Conservation (phyloP, 2,888 invertebrate species). For the Drosophila siamana region DNA sequence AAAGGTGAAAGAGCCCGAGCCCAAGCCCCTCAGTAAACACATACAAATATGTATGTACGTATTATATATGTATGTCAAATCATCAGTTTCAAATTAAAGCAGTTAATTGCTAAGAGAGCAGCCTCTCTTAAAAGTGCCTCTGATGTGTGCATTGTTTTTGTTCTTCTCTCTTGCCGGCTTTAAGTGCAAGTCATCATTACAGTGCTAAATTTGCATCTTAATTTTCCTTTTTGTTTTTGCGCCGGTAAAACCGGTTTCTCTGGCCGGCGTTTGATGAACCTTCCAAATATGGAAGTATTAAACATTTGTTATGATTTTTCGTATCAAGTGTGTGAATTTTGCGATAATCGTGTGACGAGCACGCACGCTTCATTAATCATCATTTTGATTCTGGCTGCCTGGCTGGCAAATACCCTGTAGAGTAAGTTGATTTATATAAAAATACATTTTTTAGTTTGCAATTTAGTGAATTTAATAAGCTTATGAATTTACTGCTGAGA, state of each 20-base stretch:
- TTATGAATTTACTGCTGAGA: too few species aligned
- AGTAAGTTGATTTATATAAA: too few species aligned
- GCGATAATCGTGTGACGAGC: neutral
- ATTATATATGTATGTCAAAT: too few species aligned
- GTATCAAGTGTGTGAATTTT: slow-evolving; percentile 1
- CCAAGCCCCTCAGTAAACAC: neutral
- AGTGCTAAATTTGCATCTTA: neutral
- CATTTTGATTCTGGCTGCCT: neutral
- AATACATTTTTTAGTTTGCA: too few species aligned
- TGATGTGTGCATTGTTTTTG: too few species aligned
- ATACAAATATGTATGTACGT: neutral
- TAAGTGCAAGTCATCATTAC: neutral
- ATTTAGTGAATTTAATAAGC: too few species aligned
- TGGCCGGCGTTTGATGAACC: neutral
- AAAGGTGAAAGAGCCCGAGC: neutral
- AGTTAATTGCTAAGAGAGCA: neutral
- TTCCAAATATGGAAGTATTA: neutral
- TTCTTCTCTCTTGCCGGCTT: neutral
- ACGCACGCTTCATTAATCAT: neutral
- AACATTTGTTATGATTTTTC: neutral
- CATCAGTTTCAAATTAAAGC: too few species aligned
- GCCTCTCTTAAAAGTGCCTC: neutral
- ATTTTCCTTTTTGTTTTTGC: neutral
- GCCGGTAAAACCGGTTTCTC: neutral
- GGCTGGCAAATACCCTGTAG: slow-evolving; percentile 1